Evolutionary conservation across 2,888 invertebrate genomes (phyloP).

Genomic region (Empis stercorea): DNA sequence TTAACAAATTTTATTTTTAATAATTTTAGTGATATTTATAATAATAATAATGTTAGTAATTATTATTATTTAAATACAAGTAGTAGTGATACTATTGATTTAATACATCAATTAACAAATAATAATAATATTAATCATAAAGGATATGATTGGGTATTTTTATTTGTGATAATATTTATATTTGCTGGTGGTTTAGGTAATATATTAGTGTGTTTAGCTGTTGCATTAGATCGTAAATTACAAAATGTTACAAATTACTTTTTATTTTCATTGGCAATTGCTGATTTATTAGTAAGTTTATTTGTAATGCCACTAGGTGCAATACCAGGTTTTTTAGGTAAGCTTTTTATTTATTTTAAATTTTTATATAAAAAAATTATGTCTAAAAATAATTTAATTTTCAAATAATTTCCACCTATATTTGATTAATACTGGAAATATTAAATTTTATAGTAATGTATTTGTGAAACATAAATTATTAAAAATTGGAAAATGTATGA

Average conservation of each 20-base stretch:
- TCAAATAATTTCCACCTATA: too few relatives aligned
- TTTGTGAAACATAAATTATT: too few relatives aligned
- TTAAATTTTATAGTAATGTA: too few relatives aligned
- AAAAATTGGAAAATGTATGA: too few relatives aligned
- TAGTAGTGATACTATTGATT: not conserved
- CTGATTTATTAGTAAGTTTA: constrained; percentile 83
- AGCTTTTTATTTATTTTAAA: too few relatives aligned
- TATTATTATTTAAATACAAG: not conserved
- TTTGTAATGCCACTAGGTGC: constrained; percentile 95
- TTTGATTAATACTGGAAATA: too few relatives aligned
- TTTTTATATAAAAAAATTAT: not conserved
- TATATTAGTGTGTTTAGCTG: constrained; percentile 85
- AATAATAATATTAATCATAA: not conserved
- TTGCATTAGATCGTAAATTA: constrained; percentile 74
- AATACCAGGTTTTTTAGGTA: constrained; percentile 84
- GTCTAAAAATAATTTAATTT: too few relatives aligned
- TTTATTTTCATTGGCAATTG: constrained; percentile 81
- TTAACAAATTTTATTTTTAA: too few relatives aligned
- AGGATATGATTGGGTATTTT: constrained; percentile 65
- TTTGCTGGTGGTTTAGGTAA: constrained; percentile 83
- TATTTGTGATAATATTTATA: constrained; percentile 75
- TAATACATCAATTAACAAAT: too few relatives aligned
- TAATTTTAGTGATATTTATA: too few relatives aligned
- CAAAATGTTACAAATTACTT: constrained; percentile 96
- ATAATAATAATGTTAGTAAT: not conserved